These are phyloP conservation scores for Microhierax caerulescens DNA, from an alignment of 2,797 vertebrate species.

Conservation along the genomic window DNA sequence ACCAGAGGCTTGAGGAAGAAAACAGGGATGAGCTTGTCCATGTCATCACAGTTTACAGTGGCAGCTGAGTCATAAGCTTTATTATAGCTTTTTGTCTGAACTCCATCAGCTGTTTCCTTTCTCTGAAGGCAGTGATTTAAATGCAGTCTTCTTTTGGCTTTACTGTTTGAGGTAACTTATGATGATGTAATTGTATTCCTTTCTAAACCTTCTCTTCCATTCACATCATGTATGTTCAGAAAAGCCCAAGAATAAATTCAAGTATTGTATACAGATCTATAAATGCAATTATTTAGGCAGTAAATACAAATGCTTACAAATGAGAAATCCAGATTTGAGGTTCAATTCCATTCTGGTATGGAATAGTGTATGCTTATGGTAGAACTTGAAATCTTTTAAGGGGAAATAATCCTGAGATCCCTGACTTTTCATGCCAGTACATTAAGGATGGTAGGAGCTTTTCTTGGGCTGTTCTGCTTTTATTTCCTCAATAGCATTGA, in stretches of 20 bases:
- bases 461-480: neutral
- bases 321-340: neutral
- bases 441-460: neutral
- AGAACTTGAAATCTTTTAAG: neutral
- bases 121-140: neutral
- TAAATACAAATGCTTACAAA: neutral
- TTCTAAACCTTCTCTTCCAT: neutral
- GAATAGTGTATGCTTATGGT: neutral
- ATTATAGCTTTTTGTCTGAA: neutral
- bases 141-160: neutral
- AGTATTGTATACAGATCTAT: neutral
- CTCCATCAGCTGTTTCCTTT: neutral
- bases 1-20: neutral
- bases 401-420: neutral
- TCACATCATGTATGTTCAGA: neutral
- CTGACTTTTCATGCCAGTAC: neutral
- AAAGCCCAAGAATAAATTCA: neutral
- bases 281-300: neutral
- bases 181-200: neutral
- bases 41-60: neutral
- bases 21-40: neutral
- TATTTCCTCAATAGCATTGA: neutral
- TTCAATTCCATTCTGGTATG: neutral
- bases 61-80: neutral
- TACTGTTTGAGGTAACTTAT: neutral